A percentile compares a stretch with the other conserved stretches of the same genome.
Conservation (phyloP, 2,888 invertebrate genomes). For the Leucania comma region DNA sequence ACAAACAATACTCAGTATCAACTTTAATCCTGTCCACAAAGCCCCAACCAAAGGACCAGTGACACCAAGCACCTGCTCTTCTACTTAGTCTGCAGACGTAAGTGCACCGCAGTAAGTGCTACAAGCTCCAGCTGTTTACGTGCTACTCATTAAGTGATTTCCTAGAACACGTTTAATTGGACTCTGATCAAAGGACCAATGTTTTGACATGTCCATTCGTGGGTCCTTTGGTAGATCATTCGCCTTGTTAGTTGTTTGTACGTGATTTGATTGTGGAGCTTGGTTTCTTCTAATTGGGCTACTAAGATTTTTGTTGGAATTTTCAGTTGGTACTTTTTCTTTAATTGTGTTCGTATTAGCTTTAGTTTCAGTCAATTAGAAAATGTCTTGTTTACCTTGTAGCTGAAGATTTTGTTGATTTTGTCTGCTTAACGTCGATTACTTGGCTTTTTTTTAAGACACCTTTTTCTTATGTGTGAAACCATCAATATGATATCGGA, state of each 20-base stretch:
- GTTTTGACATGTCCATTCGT: conserved; percentile 81
- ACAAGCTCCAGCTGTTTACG: conserved; percentile 70
- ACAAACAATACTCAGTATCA: conserved; percentile 18
- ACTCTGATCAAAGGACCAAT: conserved; percentile 84
- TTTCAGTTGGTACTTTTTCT: background rate
- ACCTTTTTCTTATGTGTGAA: background rate
- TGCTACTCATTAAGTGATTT: conserved; percentile 86
- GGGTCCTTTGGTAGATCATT: conserved; percentile 40
- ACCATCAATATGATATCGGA: too few relatives aligned
- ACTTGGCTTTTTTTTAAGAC: background rate
- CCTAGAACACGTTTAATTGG: conserved; percentile 82
- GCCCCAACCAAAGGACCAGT: conserved; percentile 32
- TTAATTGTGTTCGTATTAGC: conserved; percentile 14
- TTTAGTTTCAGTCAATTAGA: conserved; percentile 20
- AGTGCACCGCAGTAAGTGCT: conserved; percentile 38
- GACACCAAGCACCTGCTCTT: conserved; percentile 57
- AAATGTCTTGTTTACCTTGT: background rate
- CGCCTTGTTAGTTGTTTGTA: conserved; percentile 37
- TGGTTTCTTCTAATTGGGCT: conserved; percentile 39
- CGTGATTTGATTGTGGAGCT: conserved; percentile 14
- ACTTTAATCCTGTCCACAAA: conserved; percentile 21
- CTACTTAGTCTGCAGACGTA: conserved; percentile 48
- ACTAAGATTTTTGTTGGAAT: conserved; percentile 17
- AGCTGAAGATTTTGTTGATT: background rate
- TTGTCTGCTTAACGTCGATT: background rate